phyloP scores from a whole-genome alignment of 2,888 invertebrate species.

The Nephrotoma appendiculata region DNA sequence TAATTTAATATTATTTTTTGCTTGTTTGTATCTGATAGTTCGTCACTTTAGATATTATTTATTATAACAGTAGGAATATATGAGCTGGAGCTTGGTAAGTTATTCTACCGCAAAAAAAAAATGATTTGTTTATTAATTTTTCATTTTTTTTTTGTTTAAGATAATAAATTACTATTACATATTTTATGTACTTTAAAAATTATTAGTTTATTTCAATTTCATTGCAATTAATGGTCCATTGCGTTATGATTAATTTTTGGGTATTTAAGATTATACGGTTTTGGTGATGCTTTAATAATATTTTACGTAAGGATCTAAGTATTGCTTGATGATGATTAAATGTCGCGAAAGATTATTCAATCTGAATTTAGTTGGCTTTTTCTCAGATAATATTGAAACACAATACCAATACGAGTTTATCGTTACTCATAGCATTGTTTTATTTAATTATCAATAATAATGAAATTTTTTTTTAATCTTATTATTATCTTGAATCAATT shows the following conservation, averaged over 20 bases:
- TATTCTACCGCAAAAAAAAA: not conserved
- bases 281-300: not conserved
- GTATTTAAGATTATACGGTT: not conserved
- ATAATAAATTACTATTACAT: not conserved
- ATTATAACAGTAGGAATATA: not conserved
- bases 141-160: not conserved
- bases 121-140: not conserved
- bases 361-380: too few species aligned
- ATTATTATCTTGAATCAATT: too few species aligned
- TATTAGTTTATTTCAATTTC: not conserved
- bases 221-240: not conserved
- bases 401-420: too few species aligned
- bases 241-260: not conserved
- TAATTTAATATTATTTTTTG: not conserved
- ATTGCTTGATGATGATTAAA: too few species aligned
- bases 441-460: too few species aligned
- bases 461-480: too few species aligned
- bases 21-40: not conserved
- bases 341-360: too few species aligned
- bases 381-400: too few species aligned
- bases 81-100: not conserved
- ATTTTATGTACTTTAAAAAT: not conserved
- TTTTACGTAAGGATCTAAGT: too few species aligned
- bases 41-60: not conserved
- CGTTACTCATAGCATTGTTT: too few species aligned